Evolutionary conservation across 2,113 vertebrate genomes (phyloP).

Genomic region (Cyprinus carpio): DNA sequence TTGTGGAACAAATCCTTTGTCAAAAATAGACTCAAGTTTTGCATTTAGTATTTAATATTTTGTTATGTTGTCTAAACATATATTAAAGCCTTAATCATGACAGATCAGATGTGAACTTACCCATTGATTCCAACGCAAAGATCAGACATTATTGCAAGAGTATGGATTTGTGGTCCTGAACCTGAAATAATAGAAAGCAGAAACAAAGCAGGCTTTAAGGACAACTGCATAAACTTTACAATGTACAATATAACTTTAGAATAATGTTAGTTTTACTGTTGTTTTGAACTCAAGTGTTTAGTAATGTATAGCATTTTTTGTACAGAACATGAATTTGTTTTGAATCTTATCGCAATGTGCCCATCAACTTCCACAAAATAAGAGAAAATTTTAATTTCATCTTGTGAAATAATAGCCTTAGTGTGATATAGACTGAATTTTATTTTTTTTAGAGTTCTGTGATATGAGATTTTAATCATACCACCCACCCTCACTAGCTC

Average conservation of each 20-base stretch:
- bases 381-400: no score
- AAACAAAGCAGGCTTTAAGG: not conserved
- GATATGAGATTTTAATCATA: not conserved
- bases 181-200: constrained; percentile 52
- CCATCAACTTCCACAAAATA: not conserved
- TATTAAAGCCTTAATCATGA: not conserved
- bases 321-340: not conserved
- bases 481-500: not conserved
- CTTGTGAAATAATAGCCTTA: not conserved
- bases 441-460: not conserved
- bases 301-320: not conserved
- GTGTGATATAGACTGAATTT: not conserved
- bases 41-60: not conserved
- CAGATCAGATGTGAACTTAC: constrained; percentile 62
- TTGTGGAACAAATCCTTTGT: not conserved
- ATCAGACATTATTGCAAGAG: constrained; percentile 73
- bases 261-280: no score
- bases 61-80: not conserved
- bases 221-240: not conserved
- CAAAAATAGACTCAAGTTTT: not conserved
- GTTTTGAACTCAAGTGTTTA: no score
- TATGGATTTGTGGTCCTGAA: constrained; percentile 54
- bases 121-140: constrained; percentile 81
- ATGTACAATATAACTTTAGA: no score
- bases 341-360: not conserved